These are phyloP conservation scores for Sebastes fasciatus DNA, from an alignment of 2,113 vertebrate species.

Conservation along the genomic window DNA sequence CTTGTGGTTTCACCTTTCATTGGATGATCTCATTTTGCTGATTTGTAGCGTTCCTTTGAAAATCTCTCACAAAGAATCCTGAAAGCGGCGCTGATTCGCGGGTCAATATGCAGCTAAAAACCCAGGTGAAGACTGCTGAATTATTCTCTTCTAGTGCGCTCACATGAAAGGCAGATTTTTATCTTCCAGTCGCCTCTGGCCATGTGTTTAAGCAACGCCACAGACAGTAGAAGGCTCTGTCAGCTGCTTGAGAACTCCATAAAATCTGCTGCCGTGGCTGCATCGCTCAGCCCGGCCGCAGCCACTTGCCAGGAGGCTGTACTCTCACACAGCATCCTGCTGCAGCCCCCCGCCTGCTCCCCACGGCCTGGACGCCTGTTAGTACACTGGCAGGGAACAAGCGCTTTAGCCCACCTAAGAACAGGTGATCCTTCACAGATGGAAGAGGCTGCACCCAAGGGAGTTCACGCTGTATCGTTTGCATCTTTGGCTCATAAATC, in stretches of 20 bases:
- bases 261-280: conserved; percentile 24
- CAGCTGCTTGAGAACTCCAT: conserved; percentile 59
- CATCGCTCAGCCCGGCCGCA: conserved; percentile 38
- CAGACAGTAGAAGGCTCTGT: conserved; percentile 38
- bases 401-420: conserved; percentile 82
- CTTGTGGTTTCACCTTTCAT: conserved; percentile 8
- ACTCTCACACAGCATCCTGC: conserved; percentile 21
- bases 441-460: conserved; percentile 80
- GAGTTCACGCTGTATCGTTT: conserved; percentile 84
- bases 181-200: conserved; percentile 54
- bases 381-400: conserved; percentile 75
- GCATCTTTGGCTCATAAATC: conserved; percentile 88
- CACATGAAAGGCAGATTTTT: conserved; percentile 72
- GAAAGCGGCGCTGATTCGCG: conserved; percentile 45
- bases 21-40: conserved; percentile 33
- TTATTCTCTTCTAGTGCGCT: conserved; percentile 54
- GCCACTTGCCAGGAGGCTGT: conserved; percentile 35
- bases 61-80: conserved; percentile 31
- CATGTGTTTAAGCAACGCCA: conserved; percentile 55
- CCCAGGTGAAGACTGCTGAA: conserved; percentile 55
- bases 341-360: conserved; percentile 35
- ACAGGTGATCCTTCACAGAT: conserved; percentile 86
- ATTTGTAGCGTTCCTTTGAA: conserved; percentile 62
- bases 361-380: conserved; percentile 64
- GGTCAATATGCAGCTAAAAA: conserved; percentile 42